Base-by-base conservation (phyloP, 2,113 vertebrate genomes). In the Xiphophorus hellerii region DNA sequence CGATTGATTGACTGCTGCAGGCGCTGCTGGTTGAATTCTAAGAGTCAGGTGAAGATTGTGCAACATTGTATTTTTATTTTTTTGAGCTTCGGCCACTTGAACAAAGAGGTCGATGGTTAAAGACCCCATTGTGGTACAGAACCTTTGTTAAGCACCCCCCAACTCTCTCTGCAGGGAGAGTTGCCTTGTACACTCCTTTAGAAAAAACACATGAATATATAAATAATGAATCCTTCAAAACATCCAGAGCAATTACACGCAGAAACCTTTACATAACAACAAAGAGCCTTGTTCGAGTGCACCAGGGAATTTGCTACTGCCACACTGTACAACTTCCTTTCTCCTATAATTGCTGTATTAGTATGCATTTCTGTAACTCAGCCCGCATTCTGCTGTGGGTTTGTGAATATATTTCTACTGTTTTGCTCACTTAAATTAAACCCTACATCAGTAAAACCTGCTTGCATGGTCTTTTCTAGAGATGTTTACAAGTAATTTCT, bases 261-360 rank as follows among this genome's bases (percentile, higher is more conserved):
- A 74, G 91, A 92, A 91, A 90, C 87, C 91, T 93, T 91, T 93
- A 90, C 86, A 92, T 88, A 92, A 93, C 88, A 94, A 94, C 92
- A 93, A 92, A 93, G 92, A 85, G 83, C 81, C 84, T 85, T 91
- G 89, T 93, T 93, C 71, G 70, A 79, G 84, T 80, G 85, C 92
- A 91, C 90, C 73, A 58, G 93, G 92, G 93, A 92, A 92, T 92
- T 92, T 85, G 82, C 81, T 66, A 65, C 83, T 78, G 87, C 89
- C 89, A 89, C 81, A 88, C 86, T 72, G 84, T 86, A 78, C 80
- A 84, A 88, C 84, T 90, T 91, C 78, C 91, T 90, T 92, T 86
- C 84, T 83, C 69, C 82, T 90, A 66, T 92, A 93, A 93, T 92
- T 93, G 90, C 87, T 84, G 85, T 85, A 93, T 92, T 92, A 93